Percentiles rank a stretch among this genome's conserved stretches.
phyloP scores from a whole-genome alignment of 1,140 invertebrate species.

The Ectropis grisescens region DNA sequence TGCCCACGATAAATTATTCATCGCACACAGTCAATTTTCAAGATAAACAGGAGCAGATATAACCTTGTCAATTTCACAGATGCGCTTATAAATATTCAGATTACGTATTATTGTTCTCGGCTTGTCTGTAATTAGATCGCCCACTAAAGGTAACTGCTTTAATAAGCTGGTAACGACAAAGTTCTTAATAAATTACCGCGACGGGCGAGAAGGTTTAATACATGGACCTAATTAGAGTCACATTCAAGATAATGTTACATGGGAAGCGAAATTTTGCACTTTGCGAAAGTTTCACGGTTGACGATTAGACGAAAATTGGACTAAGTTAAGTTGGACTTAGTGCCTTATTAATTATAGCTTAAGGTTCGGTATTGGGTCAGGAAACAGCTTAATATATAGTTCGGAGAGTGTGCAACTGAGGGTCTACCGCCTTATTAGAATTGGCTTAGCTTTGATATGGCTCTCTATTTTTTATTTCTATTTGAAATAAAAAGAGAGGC shows the following conservation, averaged over 20 bases:
- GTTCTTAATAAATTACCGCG: conserved; percentile 47
- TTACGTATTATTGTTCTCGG: conserved; percentile 65
- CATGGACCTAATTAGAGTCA: conserved; percentile 32
- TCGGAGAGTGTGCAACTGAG: too few relatives aligned
- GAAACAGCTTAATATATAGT: too few relatives aligned
- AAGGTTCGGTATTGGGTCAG: too few relatives aligned
- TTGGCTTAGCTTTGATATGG: too few relatives aligned
- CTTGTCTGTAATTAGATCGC: conserved; percentile 68
- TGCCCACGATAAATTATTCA: conserved; percentile 68
- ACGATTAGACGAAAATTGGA: too few relatives aligned
- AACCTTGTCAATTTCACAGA: conserved; percentile 60
- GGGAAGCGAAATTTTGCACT: too few relatives aligned
- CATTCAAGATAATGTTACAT: conserved; percentile 21
- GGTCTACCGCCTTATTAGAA: too few relatives aligned
- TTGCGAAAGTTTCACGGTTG: too few relatives aligned
- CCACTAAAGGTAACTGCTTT: conserved; percentile 58
- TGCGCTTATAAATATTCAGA: conserved; percentile 66
- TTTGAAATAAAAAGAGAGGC: too few relatives aligned
- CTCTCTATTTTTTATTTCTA: too few relatives aligned
- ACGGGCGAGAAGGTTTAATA: conserved; percentile 7
- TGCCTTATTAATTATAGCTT: too few relatives aligned
- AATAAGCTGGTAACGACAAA: conserved; percentile 56
- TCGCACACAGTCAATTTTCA: conserved; percentile 64
- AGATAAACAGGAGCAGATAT: conserved; percentile 43
- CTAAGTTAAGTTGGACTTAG: too few relatives aligned